These are phyloP conservation scores for Bursaphelenchus okinawaensis DNA, from an alignment of 2,888 invertebrate genomes.

Conservation along the genomic window DNA sequence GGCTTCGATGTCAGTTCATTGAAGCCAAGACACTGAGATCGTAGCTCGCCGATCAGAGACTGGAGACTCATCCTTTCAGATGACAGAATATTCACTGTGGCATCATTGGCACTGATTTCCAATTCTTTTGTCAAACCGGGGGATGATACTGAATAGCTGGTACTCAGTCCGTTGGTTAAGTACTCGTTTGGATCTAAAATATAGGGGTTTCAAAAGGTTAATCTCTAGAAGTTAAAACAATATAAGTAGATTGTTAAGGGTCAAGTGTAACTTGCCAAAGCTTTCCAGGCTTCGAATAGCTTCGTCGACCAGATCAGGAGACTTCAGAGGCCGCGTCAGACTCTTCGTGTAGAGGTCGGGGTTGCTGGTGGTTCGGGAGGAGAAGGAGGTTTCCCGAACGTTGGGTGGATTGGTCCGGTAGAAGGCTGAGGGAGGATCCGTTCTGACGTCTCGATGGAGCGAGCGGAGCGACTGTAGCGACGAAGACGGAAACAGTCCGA, in stretches of 20 bases:
- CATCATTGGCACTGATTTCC: too few relatives aligned
- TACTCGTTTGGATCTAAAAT: conserved; percentile 9
- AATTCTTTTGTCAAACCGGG: too few relatives aligned
- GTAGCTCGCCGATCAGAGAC: too few relatives aligned
- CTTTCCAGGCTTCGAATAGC: conserved; percentile 32
- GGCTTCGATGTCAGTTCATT: background rate
- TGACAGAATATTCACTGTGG: too few relatives aligned
- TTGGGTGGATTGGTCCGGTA: background rate
- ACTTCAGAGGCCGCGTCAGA: background rate
- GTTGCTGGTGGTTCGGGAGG: background rate
- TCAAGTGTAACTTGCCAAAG: conserved; percentile 24
- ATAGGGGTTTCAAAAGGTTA: conserved; percentile 7
- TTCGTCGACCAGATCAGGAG: conserved; percentile 32
- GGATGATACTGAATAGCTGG: background rate
- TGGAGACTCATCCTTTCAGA: too few relatives aligned
- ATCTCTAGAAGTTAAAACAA: background rate
- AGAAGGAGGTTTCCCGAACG: background rate
- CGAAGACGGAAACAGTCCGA: background rate
- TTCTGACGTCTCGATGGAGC: background rate
- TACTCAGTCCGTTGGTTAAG: background rate
- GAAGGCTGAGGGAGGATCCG: background rate
- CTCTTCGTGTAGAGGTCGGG: background rate
- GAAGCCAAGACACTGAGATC: too few relatives aligned
- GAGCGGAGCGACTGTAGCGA: background rate
- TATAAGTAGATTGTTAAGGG: background rate